phyloP scores from a whole-genome alignment of 2,113 vertebrate genomes.

The Eubucco bourcierii region DNA sequence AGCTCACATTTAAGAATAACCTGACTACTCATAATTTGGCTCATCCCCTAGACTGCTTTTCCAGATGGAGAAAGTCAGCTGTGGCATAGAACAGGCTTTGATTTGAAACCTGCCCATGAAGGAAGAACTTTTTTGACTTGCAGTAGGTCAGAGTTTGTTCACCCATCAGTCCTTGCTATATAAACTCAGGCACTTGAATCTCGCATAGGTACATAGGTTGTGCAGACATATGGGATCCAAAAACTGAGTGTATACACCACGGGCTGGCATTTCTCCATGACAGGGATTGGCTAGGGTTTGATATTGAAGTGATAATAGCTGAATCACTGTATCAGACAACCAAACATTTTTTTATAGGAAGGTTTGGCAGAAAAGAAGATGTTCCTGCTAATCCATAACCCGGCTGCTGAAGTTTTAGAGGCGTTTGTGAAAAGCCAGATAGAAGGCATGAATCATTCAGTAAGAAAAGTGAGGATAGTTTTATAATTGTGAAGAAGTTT shows the following conservation, averaged over 20 bases:
- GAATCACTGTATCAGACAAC: conserved; percentile 32
- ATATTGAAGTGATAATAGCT: conserved; percentile 35
- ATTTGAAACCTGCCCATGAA: not conserved
- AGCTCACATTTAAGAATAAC: not conserved
- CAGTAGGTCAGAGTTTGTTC: not conserved
- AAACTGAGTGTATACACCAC: not conserved
- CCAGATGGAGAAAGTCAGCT: not conserved
- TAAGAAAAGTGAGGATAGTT: not conserved
- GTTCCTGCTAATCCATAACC: conserved; percentile 11
- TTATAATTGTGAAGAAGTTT: conserved; percentile 7
- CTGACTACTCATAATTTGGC: not conserved
- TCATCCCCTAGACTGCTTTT: not conserved
- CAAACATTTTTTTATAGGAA: not conserved
- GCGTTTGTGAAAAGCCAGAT: not conserved
- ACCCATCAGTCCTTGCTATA: not conserved
- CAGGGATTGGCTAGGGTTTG: not conserved
- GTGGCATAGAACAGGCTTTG: not conserved
- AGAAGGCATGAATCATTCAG: not conserved
- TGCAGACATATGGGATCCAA: not conserved
- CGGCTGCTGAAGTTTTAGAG: conserved; percentile 20
- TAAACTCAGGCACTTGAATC: not conserved
- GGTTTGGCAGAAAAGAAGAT: conserved; percentile 19
- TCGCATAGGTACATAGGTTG: not conserved
- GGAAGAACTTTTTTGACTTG: not conserved
- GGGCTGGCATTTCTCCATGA: not conserved